Percentiles rank a stretch among this genome's conserved stretches.
Conservation (phyloP, 53 echinoderm and acorn worm genomes). For the Pentamera pediparva region DNA sequence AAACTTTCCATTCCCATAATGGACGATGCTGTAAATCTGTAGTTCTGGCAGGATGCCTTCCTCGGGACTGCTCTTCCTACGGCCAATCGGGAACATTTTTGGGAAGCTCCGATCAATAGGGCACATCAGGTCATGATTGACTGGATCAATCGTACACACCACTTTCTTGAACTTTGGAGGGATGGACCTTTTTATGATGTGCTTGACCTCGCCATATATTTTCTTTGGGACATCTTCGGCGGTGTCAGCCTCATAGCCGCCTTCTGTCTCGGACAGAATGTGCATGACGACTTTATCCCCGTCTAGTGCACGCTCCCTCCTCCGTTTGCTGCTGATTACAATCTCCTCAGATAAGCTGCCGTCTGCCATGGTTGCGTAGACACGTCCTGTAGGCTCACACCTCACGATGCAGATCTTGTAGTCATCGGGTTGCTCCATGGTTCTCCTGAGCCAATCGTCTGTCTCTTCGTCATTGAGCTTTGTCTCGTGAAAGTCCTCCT, state of each 20-base stretch:
- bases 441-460: conserved; percentile 43
- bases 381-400: conserved; percentile 59
- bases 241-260: conserved; percentile 22
- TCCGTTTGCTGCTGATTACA: conserved; percentile 64
- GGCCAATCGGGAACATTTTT: conserved; percentile 40
- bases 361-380: conserved; percentile 57
- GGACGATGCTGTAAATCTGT: neutral
- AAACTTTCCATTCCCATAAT: neutral
- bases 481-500: conserved; percentile 40
- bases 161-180: conserved; percentile 48
- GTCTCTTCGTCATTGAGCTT: neutral
- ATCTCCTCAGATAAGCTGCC: conserved; percentile 55
- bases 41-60: neutral
- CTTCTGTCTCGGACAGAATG: conserved; percentile 44
- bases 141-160: conserved; percentile 71
- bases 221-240: neutral
- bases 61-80: neutral
- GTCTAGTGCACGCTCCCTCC: conserved; percentile 65
- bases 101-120: conserved; percentile 60
- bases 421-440: conserved; percentile 49
- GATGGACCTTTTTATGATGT: conserved; percentile 48
- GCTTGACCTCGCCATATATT: conserved; percentile 59
- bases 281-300: conserved; percentile 75
- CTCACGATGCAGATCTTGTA: conserved; percentile 78
- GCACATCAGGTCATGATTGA: conserved; percentile 69